Evolutionary conservation across 2,113 vertebrate species (phyloP), one percentile per base, ranked within the genome.

Genomic region (Tapirus terrestris): DNA sequence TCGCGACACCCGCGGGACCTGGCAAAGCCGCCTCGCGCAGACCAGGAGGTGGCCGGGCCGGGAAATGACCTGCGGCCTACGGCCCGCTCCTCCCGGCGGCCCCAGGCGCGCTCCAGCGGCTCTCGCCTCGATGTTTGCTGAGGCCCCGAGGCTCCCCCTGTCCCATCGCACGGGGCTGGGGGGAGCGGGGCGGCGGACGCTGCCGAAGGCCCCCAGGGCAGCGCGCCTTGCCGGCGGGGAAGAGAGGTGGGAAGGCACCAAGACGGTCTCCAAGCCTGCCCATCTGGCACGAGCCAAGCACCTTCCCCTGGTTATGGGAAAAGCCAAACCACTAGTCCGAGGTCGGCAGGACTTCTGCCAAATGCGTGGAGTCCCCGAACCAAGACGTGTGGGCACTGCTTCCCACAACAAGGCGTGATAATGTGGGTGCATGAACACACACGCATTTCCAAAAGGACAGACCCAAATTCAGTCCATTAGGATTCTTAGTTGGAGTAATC

Each of bases 151-250:
- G 29, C 8, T 48, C n/a, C 8, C 60, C 3, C 9, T 5, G 16
- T 72, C 33, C 17, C 14, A 6, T 8, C 0, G 0, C 51, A 13
- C 1, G 0, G 4, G 11, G 61, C 9, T 20, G 4, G 1, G 43
- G 29, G 6, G 53, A 17, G 25, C 68, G 53, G 61, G 65, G 14
- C 39, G 1, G 3, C 93, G 2, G 27, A 58, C 53, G n/a, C 31
- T 86, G 43, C 43, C 10, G 23, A 23, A 60, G 21, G 8, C 25
- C 13, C 17, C 20, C 1, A 23, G 29, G 89, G 6, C 33, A 65
- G 36, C 3, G 5, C 1, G n/a, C 33, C n/a, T n/a, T 13, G 48
- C 9, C 4, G 0, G 0, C 1, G 4, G 6, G 63, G 25, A n/a
- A 90, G 43, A 60, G 23, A 82, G 75, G 39, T n/a, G 31, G 93